A percentile compares a stretch with the other conserved stretches of the same genome.
Evolutionary conservation across 2,888 invertebrate species (phyloP).

Genomic region (Synergus gifuensis): DNA sequence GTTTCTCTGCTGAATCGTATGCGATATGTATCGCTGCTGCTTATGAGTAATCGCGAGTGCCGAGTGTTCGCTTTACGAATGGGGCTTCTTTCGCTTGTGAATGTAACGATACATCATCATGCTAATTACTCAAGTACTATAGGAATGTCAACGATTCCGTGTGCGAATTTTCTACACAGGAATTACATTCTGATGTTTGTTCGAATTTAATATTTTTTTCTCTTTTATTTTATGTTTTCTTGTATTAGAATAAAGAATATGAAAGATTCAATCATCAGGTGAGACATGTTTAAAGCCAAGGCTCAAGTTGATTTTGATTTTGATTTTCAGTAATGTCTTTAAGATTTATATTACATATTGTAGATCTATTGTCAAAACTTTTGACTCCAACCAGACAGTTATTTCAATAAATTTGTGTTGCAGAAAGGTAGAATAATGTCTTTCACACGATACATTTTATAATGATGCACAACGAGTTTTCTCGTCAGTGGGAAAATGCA

Average conservation of each 20-base stretch:
- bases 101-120: constrained; percentile 26
- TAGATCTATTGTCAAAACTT: no score
- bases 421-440: background rate
- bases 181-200: constrained; percentile 27
- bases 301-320: background rate
- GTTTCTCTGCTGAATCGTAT: constrained; percentile 27
- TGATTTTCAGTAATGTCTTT: no score
- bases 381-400: background rate
- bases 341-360: no score
- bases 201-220: constrained; percentile 17
- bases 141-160: constrained; percentile 39
- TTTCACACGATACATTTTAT: constrained; percentile 6
- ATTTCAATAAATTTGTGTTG: background rate
- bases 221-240: background rate
- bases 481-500: constrained; percentile 29
- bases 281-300: background rate
- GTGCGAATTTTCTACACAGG: constrained; percentile 21
- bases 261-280: constrained; percentile 1
- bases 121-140: constrained; percentile 40
- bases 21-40: constrained; percentile 36
- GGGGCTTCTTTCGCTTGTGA: constrained; percentile 22
- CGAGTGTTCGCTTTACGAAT: constrained; percentile 41
- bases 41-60: constrained; percentile 39
- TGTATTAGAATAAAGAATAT: constrained; percentile 12
- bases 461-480: constrained; percentile 18